These are phyloP conservation scores for Apostichopus californicus DNA, from an alignment of 35 echinoderm and acorn worm genomes.

Conservation along the genomic window DNA sequence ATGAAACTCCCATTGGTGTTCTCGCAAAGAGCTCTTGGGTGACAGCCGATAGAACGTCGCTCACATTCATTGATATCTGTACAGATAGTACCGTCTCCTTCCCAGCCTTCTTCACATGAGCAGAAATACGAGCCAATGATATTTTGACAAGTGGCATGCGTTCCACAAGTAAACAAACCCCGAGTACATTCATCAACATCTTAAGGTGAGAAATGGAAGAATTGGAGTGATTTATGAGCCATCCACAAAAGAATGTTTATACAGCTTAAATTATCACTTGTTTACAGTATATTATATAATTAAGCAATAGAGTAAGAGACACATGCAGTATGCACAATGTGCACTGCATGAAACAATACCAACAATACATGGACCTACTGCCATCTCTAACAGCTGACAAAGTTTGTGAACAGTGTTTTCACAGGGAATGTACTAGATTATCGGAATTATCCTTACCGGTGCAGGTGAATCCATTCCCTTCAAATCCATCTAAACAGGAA, in stretches of 20 bases:
- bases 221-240: too few relatives aligned
- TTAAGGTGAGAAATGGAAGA: neutral
- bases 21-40: constrained; percentile 69
- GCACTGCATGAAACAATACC: too few relatives aligned
- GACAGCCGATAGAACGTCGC: constrained; percentile 11
- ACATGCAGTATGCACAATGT: too few relatives aligned
- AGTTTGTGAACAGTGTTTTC: too few relatives aligned
- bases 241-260: too few relatives aligned
- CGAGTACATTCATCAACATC: constrained; percentile 83
- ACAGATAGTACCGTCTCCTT: constrained; percentile 53
- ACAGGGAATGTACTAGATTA: neutral
- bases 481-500: constrained; percentile 57
- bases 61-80: constrained; percentile 80
- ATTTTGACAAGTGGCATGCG: constrained; percentile 67
- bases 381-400: too few relatives aligned
- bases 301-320: too few relatives aligned
- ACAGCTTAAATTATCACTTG: too few relatives aligned
- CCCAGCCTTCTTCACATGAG: constrained; percentile 65
- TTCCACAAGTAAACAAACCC: constrained; percentile 56
- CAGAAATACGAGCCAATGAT: constrained; percentile 65
- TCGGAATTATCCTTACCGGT: constrained; percentile 6
- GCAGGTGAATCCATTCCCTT: constrained; percentile 52
- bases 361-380: too few relatives aligned
- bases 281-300: too few relatives aligned
- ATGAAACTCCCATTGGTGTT: constrained; percentile 70